Evolutionary conservation across 1,140 invertebrate genomes (phyloP), one percentile per base, ranked within the genome.

Genomic region (Gonioctena quinquepunctata): DNA sequence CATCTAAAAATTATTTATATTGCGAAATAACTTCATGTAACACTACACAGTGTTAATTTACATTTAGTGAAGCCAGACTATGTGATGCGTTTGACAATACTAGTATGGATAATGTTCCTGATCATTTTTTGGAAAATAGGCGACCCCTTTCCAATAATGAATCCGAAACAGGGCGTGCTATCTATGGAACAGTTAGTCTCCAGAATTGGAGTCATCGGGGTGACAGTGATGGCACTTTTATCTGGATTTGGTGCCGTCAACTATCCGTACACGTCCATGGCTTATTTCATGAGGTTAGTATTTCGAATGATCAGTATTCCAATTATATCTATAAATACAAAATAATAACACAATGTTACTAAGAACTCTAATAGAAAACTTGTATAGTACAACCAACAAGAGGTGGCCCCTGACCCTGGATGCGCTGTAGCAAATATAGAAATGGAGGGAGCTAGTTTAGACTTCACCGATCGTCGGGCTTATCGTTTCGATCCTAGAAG

Each of bases 241-340:
- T 99, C 98, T 7, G 98, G 98, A 22, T 99, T 99, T 88, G 98
- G 98, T 91, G 98, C 98, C 74, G 98, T 99, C 7, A 99, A 99
- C 85, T 99, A 98, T 85, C 98, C 98, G 0, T 99, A 99, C 82
- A 97, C 96, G 3, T 99, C 96, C 25, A 99, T 99, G 97, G 90
- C 96, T 57, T 97, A 96, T 82, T 99, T 99, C 85, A 97, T 99
- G 86, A 92, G 95, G 90, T 94, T 42, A 42, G 33, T 42, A 42
- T n/a, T 42, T 11, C 33, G 16, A 42, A 42, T n/a, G n/a, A n/a
- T n/a, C n/a, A n/a, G n/a, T n/a, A n/a, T n/a, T n/a, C n/a, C n/a
- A n/a, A n/a, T n/a, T n/a, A n/a, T n/a, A n/a, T n/a, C n/a, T n/a
- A n/a, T n/a, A n/a, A n/a, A n/a, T n/a, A n/a, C n/a, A n/a, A n/a